These are phyloP conservation scores for Lycocerus yunnanus DNA, from an alignment of 2,888 invertebrate genomes.

Conservation along the genomic window DNA sequence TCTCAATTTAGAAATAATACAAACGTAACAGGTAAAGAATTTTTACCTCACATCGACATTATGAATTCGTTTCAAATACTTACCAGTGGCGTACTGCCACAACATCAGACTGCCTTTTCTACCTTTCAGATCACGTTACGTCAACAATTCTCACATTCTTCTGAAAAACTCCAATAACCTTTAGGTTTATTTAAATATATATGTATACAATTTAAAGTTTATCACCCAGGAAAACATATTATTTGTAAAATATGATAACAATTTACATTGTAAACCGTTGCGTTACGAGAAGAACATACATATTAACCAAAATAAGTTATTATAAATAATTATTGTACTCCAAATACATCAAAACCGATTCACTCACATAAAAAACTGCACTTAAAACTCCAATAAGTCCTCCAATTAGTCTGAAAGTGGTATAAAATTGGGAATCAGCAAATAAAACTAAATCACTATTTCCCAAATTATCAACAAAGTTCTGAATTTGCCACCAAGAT, in stretches of 20 bases:
- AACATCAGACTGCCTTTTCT: too few relatives aligned
- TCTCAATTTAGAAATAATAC: background rate
- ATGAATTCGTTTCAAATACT: background rate
- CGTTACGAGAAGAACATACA: too few relatives aligned
- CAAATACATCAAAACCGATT: slow-evolving; percentile 11
- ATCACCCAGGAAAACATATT: background rate
- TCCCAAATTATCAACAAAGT: background rate
- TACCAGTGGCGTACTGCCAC: too few relatives aligned
- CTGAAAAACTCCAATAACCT: background rate
- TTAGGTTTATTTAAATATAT: too few relatives aligned
- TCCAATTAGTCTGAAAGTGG: slow-evolving; percentile 4
- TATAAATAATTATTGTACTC: slow-evolving; percentile 9
- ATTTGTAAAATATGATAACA: background rate
- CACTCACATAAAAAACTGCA: slow-evolving; percentile 4
- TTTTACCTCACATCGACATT: background rate
- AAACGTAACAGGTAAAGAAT: background rate
- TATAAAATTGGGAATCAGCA: background rate
- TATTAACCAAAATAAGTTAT: background rate
- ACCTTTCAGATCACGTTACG: too few relatives aligned
- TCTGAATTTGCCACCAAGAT: slow-evolving; percentile 16
- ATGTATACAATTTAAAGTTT: too few relatives aligned
- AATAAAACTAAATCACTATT: background rate
- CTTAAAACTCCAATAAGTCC: background rate
- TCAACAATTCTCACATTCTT: too few relatives aligned
- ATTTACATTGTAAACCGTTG: too few relatives aligned